Evolutionary conservation across 1,140 invertebrate species (phyloP), one percentile per base, ranked within the genome.

Genomic region (Cepaea nemoralis): DNA sequence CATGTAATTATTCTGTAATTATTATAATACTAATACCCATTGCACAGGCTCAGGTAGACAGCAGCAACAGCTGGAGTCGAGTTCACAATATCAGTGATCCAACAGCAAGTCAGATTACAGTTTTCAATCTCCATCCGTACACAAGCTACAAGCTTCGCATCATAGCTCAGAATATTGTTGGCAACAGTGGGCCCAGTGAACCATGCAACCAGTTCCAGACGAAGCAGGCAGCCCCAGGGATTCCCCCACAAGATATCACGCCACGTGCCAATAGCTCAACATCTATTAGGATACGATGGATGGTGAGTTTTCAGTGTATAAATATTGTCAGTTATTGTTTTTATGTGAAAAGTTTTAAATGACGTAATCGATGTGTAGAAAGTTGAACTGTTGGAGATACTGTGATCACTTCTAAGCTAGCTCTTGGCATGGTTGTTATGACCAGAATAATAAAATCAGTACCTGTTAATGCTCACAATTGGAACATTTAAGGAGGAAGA

Each of bases 141-240:
- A 91, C 88, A 2, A 85, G 87, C 77, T 99, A 99, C 89, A 94
- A 94, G 67, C 91, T 99, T 69, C 93, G 98, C 59, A 89, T 99
- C 50, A 95, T 97, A 80, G 97, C 98, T 19, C 96, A 96, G 86
- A 99, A 99, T 92, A 96, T 99, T 31, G 97, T 98, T 39, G 98
- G 97, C 14, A 93, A 94, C 0, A 98, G 97, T 42, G 92, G 93
- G 16, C 95, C 98, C 0, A 98, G 97, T 31, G 95, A 97, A 81
- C 94, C 97, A 0, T 97, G 97, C 14, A 76, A 90, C 94, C 95
- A 81, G 87, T 99, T 99, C 89, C 96, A 99, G 92, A 99, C 98
- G 0, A 96, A 97, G 76, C 97, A 98, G 92, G 98, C 97, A 16
- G 95, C 96, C 22, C 98, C 98, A 0, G 95, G 95, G 74, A 95